These are phyloP conservation scores for Omphaloscelis lunosa DNA, from an alignment of 2,888 invertebrate species.

Conservation along the genomic window DNA sequence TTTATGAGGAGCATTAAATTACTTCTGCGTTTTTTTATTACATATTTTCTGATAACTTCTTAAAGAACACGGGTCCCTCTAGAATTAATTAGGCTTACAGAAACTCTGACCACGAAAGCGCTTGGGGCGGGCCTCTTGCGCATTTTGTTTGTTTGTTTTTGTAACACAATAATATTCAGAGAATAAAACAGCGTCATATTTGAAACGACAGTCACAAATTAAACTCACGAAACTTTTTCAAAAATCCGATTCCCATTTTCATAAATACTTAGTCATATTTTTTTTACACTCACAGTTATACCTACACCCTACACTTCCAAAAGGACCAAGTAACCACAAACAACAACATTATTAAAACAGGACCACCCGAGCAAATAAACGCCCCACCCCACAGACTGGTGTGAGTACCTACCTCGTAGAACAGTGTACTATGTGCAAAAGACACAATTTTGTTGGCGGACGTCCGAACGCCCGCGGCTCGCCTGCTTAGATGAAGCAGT, in stretches of 20 bases:
- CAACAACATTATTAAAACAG: slow-evolving; percentile 48
- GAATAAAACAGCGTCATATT: not conserved
- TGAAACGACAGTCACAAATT: not conserved
- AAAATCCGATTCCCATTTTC: not conserved
- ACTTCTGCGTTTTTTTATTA: not conserved
- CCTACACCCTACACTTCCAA: not conserved
- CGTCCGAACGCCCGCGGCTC: slow-evolving; percentile 73
- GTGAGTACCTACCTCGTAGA: not conserved
- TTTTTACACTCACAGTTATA: not conserved
- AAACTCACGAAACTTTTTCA: too few species aligned
- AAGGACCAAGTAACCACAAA: slow-evolving; percentile 19
- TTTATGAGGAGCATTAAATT: not conserved
- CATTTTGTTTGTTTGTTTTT: not conserved
- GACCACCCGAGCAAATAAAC: slow-evolving; percentile 28
- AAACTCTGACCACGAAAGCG: not conserved
- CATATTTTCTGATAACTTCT: not conserved
- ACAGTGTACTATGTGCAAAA: slow-evolving; percentile 68
- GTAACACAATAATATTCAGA: not conserved
- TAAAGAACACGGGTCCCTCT: not conserved
- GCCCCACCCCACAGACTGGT: slow-evolving; percentile 12
- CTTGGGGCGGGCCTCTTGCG: not conserved
- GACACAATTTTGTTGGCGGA: slow-evolving; percentile 75
- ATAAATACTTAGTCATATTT: not conserved
- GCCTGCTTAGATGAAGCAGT: slow-evolving; percentile 71
- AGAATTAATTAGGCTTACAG: slow-evolving; percentile 7